Evolutionary conservation across 2,888 invertebrate genomes (phyloP), one percentile per base, ranked within the genome.

Genomic region (Gisinianus flammeolus): DNA sequence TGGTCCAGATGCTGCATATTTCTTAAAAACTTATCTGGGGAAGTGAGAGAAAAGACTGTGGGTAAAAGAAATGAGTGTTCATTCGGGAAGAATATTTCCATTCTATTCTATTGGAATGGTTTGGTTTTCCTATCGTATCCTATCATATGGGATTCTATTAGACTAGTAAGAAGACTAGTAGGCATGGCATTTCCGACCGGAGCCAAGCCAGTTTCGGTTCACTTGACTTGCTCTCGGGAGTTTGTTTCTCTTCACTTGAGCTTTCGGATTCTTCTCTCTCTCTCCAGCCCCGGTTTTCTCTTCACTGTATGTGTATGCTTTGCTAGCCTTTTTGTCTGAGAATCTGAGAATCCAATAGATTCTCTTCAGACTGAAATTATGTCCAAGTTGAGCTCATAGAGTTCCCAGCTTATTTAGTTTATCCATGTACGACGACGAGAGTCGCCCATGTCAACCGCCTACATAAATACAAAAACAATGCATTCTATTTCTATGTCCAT

Each of bases 161-260:
- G n/a, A n/a, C n/a, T n/a, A n/a, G n/a, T n/a, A n/a, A n/a, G n/a
- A n/a, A n/a, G n/a, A n/a, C n/a, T n/a, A n/a, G n/a, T n/a, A n/a
- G 54, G 33, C 28, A 74, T 74, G 73, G 66, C 64, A 74, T 74
- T 74, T 74, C 73, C 73, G 64, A 64, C 64, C 62, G 64, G 64
- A 74, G 73, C 73, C 73, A 74, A 62, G 64, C 73, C 73, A 52
- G 73, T 74, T 74, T 74, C 73, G 73, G 73, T 74, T 74, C 73
- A 74, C 64, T 74, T 64, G 62, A 73, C 62, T 62, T 73, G 73
- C 44, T 19, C 44, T 19, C 44, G 44, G 44, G 44, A 19, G 19
- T 12, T 44, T 44, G 44, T 44, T 16, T 44, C 44, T 44, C 44
- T 44, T 44, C 44, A 2, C 44, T 44, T 44, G 19, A 19, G 19